Evolutionary conservation across 2,797 vertebrate species (phyloP).

Genomic region (Ceryle rudis): DNA sequence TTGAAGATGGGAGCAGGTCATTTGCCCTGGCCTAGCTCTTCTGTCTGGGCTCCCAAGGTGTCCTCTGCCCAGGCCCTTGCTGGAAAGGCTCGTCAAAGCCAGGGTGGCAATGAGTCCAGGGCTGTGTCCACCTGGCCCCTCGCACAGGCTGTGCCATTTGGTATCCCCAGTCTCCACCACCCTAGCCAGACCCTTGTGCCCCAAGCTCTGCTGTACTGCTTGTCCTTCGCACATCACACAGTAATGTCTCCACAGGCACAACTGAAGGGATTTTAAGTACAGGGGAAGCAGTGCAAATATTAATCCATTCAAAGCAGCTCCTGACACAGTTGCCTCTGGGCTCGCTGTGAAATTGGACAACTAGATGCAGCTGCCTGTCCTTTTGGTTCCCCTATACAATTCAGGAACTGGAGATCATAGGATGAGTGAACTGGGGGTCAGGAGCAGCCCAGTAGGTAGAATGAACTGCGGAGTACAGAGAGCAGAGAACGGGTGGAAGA

Average conservation of each 20-base stretch:
- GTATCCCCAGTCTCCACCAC: not conserved
- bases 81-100: not conserved
- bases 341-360: not conserved
- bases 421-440: not conserved
- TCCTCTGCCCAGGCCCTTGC: not conserved
- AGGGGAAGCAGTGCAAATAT: not conserved
- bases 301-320: not conserved
- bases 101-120: not conserved
- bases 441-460: not conserved
- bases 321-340: not conserved
- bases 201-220: not conserved
- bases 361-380: not conserved
- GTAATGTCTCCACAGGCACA: not conserved
- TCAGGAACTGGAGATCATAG: not conserved
- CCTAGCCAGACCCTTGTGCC: not conserved
- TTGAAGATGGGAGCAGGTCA: not conserved
- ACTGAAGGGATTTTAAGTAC: not conserved
- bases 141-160: not conserved
- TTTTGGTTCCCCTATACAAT: not conserved
- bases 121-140: not conserved
- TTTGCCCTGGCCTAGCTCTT: not conserved
- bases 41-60: not conserved
- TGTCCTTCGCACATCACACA: not conserved
- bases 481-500: not conserved
- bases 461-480: not conserved